Percentiles rank a stretch among this genome's conserved stretches.
Evolutionary conservation across 2,888 invertebrate species (phyloP).

Genomic region (Elgonia sp.): DNA sequence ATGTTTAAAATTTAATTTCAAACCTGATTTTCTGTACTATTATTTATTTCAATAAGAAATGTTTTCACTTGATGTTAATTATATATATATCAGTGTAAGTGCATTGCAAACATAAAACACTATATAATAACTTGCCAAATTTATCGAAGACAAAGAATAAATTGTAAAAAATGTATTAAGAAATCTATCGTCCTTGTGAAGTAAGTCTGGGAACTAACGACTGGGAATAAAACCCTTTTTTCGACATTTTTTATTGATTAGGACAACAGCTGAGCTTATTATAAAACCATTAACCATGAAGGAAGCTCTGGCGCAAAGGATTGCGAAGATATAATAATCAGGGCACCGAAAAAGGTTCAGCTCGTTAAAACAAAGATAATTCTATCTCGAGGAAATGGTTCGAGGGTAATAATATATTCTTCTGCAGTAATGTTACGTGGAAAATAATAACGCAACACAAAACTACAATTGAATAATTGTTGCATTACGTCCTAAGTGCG

Average conservation of each 20-base stretch:
- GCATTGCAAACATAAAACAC: not conserved
- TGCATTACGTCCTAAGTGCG: constrained; percentile 1
- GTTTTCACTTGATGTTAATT: not conserved
- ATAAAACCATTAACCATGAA: constrained; percentile 82
- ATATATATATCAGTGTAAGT: constrained; percentile 2
- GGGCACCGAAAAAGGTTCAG: constrained; percentile 69
- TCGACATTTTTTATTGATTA: constrained; percentile 74
- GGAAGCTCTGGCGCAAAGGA: constrained; percentile 53
- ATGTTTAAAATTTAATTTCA: not conserved
- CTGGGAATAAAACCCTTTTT: constrained; percentile 73
- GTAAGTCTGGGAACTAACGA: constrained; percentile 72
- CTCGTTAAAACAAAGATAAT: constrained; percentile 75
- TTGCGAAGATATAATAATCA: constrained; percentile 73
- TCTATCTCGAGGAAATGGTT: constrained; percentile 69
- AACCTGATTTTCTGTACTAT: not conserved
- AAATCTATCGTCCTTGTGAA: constrained; percentile 59
- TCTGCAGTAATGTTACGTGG: constrained; percentile 24
- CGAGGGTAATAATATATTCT: constrained; percentile 61
- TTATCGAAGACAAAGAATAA: constrained; percentile 47
- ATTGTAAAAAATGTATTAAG: constrained; percentile 46
- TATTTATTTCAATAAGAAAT: not conserved
- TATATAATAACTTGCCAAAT: constrained; percentile 31
- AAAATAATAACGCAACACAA: constrained; percentile 30
- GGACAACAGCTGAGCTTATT: constrained; percentile 82
- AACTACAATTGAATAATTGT: not conserved